Base-by-base conservation (phyloP, 2,888 invertebrate species). In the Plebejus anna region DNA sequence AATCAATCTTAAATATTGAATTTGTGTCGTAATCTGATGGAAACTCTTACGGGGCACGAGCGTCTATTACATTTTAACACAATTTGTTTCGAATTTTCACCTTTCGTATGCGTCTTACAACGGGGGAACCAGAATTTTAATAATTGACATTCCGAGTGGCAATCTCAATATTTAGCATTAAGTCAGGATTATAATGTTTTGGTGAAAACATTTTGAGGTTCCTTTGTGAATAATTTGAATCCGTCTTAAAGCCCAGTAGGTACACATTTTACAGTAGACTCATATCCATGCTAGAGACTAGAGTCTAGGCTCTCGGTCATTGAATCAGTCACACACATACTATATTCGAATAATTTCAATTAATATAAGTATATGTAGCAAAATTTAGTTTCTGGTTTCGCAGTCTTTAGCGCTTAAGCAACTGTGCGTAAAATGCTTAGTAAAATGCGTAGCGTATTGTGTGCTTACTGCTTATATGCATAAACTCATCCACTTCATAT, bases 1-100 rank as follows among this genome's bases (percentile, higher is more conserved):
- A 92, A 92, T 93, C 94, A 94, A 94, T 94, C 93, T 92, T 90
- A 92, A 92, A 93, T 92, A 94, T 94, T 92, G 91, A 94, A 93
- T 94, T 94, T 92, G 89, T 88, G 82, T 86, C 88, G 91, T 93
- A 93, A 94, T 93, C 90, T 85, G 88, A 89, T 90, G 89, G 88
- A 90, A 93, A 93, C 85, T 92, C 93, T 91, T 86, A 88, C 90
- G 89, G 89, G 89, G 91, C 91, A 91, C 91, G 90, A 90, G 90
- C 91, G 90, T 91, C 91, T 91, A 92, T 94, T 93, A 92, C 92
- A 86, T 89, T 92, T 91, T 92, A 92, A 93, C 89, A 83, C 91
- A 92, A 93, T 93, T 94, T 93, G 90, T 91, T 89, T 86, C 88
- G 89, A 89, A 88, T 91, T 90, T 91, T 89, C 91, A 92, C 91